These are phyloP conservation scores for Lindbergichthys nudifrons DNA, from an alignment of 2,797 vertebrate genomes.

Conservation along the genomic window DNA sequence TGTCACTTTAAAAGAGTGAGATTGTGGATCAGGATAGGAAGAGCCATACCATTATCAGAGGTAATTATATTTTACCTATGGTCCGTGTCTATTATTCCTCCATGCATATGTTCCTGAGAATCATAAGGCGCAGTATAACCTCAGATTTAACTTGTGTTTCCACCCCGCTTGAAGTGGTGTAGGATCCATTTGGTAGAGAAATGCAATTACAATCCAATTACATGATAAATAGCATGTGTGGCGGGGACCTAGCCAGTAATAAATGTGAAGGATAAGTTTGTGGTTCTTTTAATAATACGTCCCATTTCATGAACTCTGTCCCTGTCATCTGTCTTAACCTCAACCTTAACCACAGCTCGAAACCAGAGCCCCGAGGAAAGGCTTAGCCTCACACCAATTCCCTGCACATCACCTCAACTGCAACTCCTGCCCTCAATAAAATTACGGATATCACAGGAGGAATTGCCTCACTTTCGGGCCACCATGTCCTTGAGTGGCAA, in stretches of 20 bases:
- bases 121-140: slow-evolving; percentile 58
- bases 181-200: slow-evolving; percentile 70
- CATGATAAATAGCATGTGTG: slow-evolving; percentile 80
- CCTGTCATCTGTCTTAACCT: slow-evolving; percentile 79
- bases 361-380: slow-evolving; percentile 66
- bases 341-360: slow-evolving; percentile 79
- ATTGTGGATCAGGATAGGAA: slow-evolving; percentile 62
- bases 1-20: slow-evolving; percentile 73
- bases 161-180: slow-evolving; percentile 68
- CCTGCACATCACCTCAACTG: slow-evolving; percentile 73
- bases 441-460: slow-evolving; percentile 76
- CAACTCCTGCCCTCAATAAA: slow-evolving; percentile 74
- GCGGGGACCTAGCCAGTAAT: slow-evolving; percentile 73
- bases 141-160: slow-evolving; percentile 65
- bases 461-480: slow-evolving; percentile 69
- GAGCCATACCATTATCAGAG: slow-evolving; percentile 65
- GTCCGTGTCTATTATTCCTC: slow-evolving; percentile 73
- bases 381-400: slow-evolving; percentile 69
- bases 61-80: slow-evolving; percentile 80
- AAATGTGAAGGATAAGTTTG: slow-evolving; percentile 81
- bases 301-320: slow-evolving; percentile 79
- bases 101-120: slow-evolving; percentile 55
- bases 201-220: slow-evolving; percentile 84
- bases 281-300: slow-evolving; percentile 82
- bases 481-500: slow-evolving; percentile 59